These are phyloP conservation scores for Cyphotilapia sp. DNA, from an alignment of 2,113 vertebrate species.

Conservation along the genomic window DNA sequence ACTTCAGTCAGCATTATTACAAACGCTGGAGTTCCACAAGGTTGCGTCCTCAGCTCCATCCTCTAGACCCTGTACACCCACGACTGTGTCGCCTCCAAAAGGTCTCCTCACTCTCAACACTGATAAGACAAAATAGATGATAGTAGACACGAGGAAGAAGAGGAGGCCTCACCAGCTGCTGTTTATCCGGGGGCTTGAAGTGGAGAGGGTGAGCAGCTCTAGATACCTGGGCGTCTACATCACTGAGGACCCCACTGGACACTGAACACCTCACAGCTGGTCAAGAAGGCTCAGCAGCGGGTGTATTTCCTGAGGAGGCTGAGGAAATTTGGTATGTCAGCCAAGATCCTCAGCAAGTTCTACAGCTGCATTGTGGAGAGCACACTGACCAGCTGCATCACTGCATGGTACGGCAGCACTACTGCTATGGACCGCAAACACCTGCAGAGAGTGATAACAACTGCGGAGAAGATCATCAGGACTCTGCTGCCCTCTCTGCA, in stretches of 20 bases:
- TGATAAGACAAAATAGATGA: rapidly evolving
- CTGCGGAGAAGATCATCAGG: not conserved
- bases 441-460: rapidly evolving
- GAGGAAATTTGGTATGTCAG: not conserved
- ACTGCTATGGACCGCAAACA: not conserved
- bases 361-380: not conserved
- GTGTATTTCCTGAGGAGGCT: not conserved
- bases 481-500: not conserved
- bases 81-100: too few species aligned
- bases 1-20: too few species aligned
- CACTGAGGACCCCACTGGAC: rapidly evolving
- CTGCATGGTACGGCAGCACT: not conserved
- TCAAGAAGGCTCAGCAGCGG: not conserved
- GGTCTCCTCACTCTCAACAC: not conserved
- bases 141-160: not conserved
- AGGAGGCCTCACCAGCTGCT: rapidly evolving
- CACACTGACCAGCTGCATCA: not conserved
- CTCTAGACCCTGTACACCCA: too few species aligned
- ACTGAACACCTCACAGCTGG: rapidly evolving
- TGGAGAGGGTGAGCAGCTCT: not conserved
- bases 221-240: not conserved
- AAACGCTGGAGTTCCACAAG: too few species aligned
- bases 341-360: not conserved
- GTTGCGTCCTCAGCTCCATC: too few species aligned
- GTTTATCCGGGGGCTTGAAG: not conserved